Evolutionary conservation across 2,888 invertebrate species (phyloP), one percentile per base, ranked within the genome.

Genomic region (Drosophila monieri): DNA sequence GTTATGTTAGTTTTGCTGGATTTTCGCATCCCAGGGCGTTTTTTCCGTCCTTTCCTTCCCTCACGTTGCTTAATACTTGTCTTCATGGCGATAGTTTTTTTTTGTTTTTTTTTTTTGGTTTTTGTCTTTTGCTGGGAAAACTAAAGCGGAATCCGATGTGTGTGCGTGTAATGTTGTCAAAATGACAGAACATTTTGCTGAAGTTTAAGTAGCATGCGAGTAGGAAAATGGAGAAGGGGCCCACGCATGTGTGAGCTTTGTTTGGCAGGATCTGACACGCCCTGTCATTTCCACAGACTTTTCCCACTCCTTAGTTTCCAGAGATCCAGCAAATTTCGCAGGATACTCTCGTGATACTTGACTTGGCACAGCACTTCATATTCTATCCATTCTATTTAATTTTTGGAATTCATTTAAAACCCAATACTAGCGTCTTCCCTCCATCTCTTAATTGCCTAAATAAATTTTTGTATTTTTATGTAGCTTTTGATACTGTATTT

Each of bases 151-250:
- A 62, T 46, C 35, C 54, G 15, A 43, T 72, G 57, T 59, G 49
- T 51, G 56, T 56, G 55, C 53, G 43, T 62, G 56, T 57, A 76
- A 72, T 74, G 67, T 60, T 85, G 81, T 79, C 76, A 76, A 84
- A 81, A 78, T 83, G 85, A 85, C 83, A 87, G 77, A 77, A 74
- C 74, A 78, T 78, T 77, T 83, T 83, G 74, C 74, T 69, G 64
- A 73, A 74, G 69, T 71, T 80, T 77, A 87, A 87, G 81, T 81
- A 78, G 73, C 85, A 67, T 49, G 67, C 58, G 73, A 55, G 51
- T 48, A 27, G 43, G 47, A 37, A 52, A 32, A 44, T 27, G 57
- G 49, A 9, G 6, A 43, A 12, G 43, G 21, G 9, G 25, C 41
- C 49, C 64, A 47, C 55, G 55, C 59, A 47, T 58, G 60, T 67